phyloP scores from a whole-genome alignment of 2,888 invertebrate species.

The Trachelus troglodyta region DNA sequence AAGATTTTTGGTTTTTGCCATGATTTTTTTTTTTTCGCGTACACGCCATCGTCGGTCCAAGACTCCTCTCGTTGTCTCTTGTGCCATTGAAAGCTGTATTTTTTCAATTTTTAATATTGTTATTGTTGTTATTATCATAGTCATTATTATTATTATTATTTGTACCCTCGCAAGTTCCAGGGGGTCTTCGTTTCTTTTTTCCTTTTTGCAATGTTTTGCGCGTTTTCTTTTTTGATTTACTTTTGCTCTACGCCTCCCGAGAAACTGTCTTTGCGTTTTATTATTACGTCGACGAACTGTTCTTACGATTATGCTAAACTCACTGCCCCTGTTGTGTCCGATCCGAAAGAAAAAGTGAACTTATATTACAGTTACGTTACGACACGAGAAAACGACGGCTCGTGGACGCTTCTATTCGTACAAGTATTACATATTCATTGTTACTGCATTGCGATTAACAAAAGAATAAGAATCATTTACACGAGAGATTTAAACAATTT shows the following conservation, averaged over 20 bases:
- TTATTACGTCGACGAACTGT: slow-evolving; percentile 8
- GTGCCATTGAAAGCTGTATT: slow-evolving; percentile 30
- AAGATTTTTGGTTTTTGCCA: neutral
- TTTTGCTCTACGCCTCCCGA: neutral
- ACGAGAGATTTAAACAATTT: neutral
- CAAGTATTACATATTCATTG: neutral
- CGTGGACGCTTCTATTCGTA: neutral
- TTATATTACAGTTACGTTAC: neutral
- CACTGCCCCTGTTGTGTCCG: slow-evolving; percentile 30
- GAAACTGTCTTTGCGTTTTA: neutral
- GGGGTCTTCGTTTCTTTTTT: slow-evolving; percentile 5
- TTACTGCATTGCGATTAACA: neutral
- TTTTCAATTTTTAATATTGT: slow-evolving; percentile 1
- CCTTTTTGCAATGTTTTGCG: neutral
- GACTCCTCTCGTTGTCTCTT: slow-evolving; percentile 19
- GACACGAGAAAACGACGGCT: neutral
- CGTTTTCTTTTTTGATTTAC: slow-evolving; percentile 6
- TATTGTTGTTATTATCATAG: neutral
- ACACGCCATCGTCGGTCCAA: neutral
- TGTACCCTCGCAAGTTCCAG: neutral
- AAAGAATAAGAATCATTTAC: neutral
- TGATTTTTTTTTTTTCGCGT: neutral
- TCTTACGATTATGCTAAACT: slow-evolving; percentile 29
- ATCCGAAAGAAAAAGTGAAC: neutral
- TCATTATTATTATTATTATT: neutral